Percentiles rank a stretch among this genome's conserved stretches.
phyloP scores from a whole-genome alignment of 2,888 invertebrate genomes.

The Cryptus armator region DNA sequence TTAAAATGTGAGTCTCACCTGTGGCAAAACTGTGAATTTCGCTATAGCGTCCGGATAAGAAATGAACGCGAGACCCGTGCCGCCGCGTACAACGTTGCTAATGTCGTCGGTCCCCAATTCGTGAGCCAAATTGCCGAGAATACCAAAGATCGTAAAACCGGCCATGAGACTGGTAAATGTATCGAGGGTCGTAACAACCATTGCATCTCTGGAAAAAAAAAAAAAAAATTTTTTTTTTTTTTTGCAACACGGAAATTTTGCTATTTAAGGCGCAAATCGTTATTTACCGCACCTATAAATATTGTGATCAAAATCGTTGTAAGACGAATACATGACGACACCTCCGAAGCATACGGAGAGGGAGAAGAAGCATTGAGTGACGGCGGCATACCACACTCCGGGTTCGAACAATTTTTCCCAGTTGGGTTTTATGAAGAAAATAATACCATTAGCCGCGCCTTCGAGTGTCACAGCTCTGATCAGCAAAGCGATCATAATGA shows the following conservation, averaged over 20 bases:
- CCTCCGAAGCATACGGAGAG: conserved; percentile 88
- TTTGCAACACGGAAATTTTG: not conserved
- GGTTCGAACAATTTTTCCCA: conserved; percentile 89
- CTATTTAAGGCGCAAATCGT: not conserved
- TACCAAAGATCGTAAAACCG: conserved; percentile 94
- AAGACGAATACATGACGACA: conserved; percentile 88
- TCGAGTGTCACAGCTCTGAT: conserved; percentile 88
- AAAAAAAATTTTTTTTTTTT: not conserved
- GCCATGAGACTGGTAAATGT: conserved; percentile 94
- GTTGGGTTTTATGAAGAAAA: conserved; percentile 89
- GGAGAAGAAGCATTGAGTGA: conserved; percentile 89
- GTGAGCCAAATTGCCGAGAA: conserved; percentile 92
- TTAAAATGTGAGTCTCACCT: conserved; percentile 66
- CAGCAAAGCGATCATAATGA: conserved; percentile 87
- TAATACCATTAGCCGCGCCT: conserved; percentile 88
- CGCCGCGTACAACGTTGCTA: conserved; percentile 89
- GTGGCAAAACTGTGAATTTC: conserved; percentile 68
- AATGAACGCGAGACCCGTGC: conserved; percentile 93
- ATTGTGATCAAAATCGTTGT: conserved; percentile 88
- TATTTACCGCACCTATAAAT: conserved; percentile 86
- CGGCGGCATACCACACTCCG: conserved; percentile 89
- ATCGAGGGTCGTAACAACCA: conserved; percentile 93
- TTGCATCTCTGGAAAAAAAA: conserved; percentile 86
- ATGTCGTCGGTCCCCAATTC: conserved; percentile 88
- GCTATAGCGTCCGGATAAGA: conserved; percentile 90